Conservation (phyloP, 2,888 invertebrate species). For the Nematopogon swammerdamellus region DNA sequence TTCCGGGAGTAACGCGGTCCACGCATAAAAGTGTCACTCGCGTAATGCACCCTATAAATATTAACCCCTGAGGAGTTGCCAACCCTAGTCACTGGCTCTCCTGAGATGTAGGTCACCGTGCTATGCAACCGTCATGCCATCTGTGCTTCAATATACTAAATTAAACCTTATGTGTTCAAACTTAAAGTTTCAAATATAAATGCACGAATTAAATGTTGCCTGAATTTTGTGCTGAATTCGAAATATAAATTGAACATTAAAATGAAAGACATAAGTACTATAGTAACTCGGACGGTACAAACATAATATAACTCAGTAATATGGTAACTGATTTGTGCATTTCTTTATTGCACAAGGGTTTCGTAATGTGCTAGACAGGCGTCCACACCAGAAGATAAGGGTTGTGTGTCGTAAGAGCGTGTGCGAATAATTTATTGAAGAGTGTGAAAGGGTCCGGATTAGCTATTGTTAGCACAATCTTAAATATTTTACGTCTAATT, state of each 20-base stretch:
- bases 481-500: constrained; percentile 43
- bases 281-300: no score
- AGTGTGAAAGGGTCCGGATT: constrained; percentile 39
- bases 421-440: constrained; percentile 35
- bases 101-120: constrained; percentile 52
- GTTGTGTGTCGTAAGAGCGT: constrained; percentile 4
- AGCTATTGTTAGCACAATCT: constrained; percentile 46
- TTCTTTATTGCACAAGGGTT: constrained; percentile 32
- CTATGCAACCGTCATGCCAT: constrained; percentile 16
- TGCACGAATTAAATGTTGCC: no score
- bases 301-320: no score
- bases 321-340: constrained; percentile 32
- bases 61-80: constrained; percentile 42
- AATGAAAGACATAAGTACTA: no score
- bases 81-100: constrained; percentile 42
- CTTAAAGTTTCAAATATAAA: no score
- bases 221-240: no score
- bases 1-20: constrained; percentile 19
- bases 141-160: no score
- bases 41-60: constrained; percentile 54
- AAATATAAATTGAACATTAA: no score
- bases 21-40: constrained; percentile 53
- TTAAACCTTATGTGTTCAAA: no score
- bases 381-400: constrained; percentile 25
- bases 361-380: constrained; percentile 42